These are phyloP conservation scores for Phaedon cochleariae DNA, from an alignment of 2,888 invertebrate species.

Conservation along the genomic window DNA sequence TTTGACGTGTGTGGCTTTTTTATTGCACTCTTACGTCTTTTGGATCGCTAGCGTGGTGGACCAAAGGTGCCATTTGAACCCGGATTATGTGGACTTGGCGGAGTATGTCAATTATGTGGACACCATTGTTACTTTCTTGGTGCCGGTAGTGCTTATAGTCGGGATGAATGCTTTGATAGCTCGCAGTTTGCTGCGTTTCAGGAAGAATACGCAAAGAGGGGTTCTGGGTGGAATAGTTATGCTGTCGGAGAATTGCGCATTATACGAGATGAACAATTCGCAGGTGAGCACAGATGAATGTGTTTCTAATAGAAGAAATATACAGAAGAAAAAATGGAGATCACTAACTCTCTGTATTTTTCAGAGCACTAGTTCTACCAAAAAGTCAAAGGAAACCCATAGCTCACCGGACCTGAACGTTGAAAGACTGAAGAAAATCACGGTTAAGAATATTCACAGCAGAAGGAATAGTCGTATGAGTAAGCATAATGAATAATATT, in stretches of 20 bases:
- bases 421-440: constrained; percentile 48
- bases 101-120: constrained; percentile 69
- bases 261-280: constrained; percentile 57
- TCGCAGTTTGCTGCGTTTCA: constrained; percentile 63
- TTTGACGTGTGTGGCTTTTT: constrained; percentile 59
- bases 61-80: constrained; percentile 62
- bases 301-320: no score
- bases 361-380: constrained; percentile 50
- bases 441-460: constrained; percentile 52
- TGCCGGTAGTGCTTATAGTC: constrained; percentile 69
- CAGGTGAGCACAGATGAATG: constrained; percentile 56
- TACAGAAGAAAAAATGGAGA: no score
- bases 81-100: constrained; percentile 65
- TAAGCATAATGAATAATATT: constrained; percentile 42
- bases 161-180: constrained; percentile 73
- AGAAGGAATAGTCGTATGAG: constrained; percentile 46
- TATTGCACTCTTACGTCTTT: constrained; percentile 47
- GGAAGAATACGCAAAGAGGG: constrained; percentile 59
- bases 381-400: constrained; percentile 55
- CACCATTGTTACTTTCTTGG: constrained; percentile 69
- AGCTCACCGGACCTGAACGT: constrained; percentile 53
- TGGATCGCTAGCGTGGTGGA: constrained; percentile 57
- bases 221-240: constrained; percentile 48
- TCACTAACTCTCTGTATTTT: constrained; percentile 23
- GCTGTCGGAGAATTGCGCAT: constrained; percentile 46